Percentiles rank a stretch among this genome's conserved stretches.
Evolutionary conservation across 2,888 invertebrate species (phyloP).

Genomic region (Diarsia mendica): DNA sequence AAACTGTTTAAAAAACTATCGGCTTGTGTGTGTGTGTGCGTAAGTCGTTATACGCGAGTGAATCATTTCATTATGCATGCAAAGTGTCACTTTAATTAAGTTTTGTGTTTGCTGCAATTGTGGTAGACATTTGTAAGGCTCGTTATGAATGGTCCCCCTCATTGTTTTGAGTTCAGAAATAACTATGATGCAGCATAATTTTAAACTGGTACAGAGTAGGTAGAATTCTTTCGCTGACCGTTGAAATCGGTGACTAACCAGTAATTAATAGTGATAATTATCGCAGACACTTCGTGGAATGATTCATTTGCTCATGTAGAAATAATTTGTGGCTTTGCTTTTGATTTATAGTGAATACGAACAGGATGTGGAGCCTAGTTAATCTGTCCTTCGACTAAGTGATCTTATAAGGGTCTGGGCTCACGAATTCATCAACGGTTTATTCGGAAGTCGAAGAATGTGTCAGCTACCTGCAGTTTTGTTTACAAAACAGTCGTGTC

Average conservation of each 20-base stretch:
- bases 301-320: constrained; percentile 54
- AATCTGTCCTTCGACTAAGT: constrained; percentile 34
- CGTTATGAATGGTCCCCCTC: constrained; percentile 77
- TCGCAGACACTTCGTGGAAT: constrained; percentile 59
- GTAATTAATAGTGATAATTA: constrained; percentile 68
- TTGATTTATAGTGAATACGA: constrained; percentile 59
- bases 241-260: constrained; percentile 57
- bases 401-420: constrained; percentile 23
- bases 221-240: constrained; percentile 50
- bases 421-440: constrained; percentile 17
- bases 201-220: constrained; percentile 60
- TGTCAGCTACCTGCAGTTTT: constrained; percentile 44
- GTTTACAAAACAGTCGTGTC: constrained; percentile 50
- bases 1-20: constrained; percentile 66
- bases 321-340: constrained; percentile 53
- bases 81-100: constrained; percentile 88
- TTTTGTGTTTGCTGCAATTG: constrained; percentile 85
- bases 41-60: constrained; percentile 73
- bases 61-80: constrained; percentile 88
- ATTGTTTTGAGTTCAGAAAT: constrained; percentile 81
- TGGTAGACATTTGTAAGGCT: constrained; percentile 82
- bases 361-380: constrained; percentile 57
- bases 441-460: constrained; percentile 31
- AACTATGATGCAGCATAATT: constrained; percentile 79
- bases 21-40: constrained; percentile 60